These are phyloP conservation scores for Cataglyphis albicans DNA, from an alignment of 2,888 invertebrate species.

Conservation along the genomic window DNA sequence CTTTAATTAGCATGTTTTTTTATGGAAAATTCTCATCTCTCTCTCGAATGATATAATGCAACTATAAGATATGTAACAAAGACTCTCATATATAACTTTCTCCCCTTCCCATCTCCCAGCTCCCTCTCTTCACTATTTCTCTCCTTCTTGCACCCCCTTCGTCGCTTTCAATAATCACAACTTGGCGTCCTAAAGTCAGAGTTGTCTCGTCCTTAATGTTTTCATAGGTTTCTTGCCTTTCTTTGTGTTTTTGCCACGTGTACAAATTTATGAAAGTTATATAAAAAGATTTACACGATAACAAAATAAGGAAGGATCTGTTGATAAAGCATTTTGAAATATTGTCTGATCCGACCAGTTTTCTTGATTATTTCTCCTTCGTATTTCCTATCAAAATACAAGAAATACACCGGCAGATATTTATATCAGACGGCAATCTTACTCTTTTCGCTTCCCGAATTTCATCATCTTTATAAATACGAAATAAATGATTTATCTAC, in stretches of 20 bases:
- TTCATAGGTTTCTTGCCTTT: no score
- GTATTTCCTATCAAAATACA: not conserved
- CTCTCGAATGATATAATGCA: not conserved
- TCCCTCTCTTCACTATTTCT: not conserved
- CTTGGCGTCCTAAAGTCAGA: not conserved
- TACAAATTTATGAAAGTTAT: not conserved
- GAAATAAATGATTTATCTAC: not conserved
- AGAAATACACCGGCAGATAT: not conserved
- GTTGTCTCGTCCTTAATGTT: not conserved
- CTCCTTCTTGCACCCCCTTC: not conserved
- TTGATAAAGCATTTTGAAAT: not conserved
- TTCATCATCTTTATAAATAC: not conserved
- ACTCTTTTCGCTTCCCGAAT: not conserved
- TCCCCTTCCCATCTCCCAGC: not conserved
- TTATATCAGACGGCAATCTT: not conserved
- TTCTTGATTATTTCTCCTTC: not conserved
- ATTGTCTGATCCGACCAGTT: not conserved
- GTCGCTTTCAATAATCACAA: not conserved
- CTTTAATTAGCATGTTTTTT: not conserved
- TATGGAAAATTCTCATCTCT: not conserved
- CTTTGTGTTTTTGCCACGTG: not conserved
- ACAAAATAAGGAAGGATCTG: not conserved
- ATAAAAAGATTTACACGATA: not conserved
- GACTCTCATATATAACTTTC: not conserved
- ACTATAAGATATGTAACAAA: not conserved